Conservation (phyloP, 2,888 invertebrate genomes). For the Caenorhabditis sp. region DNA sequence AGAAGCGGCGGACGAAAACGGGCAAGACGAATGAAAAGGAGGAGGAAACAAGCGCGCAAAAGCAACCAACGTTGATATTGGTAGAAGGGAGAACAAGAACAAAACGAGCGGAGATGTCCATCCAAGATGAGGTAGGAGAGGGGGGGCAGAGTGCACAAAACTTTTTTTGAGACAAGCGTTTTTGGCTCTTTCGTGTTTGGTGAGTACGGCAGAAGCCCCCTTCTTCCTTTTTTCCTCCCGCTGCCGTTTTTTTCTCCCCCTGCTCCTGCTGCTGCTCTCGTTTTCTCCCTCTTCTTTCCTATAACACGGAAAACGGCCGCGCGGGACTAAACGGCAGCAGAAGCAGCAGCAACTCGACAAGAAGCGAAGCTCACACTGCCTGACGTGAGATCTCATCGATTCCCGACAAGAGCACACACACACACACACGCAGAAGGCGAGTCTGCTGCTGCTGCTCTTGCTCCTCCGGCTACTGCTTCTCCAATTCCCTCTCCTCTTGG, state of each 20-base stretch:
- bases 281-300: constrained; percentile 34
- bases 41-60: neutral
- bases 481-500: constrained; percentile 19
- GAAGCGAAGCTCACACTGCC: constrained; percentile 50
- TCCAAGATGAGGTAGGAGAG: constrained; percentile 16
- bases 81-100: neutral
- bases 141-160: constrained; percentile 42
- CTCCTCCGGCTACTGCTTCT: constrained; percentile 16
- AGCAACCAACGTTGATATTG: no score
- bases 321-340: constrained; percentile 55
- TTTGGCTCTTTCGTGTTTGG: constrained; percentile 57
- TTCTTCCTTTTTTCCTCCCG: constrained; percentile 10
- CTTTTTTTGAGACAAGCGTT: constrained; percentile 55
- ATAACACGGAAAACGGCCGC: constrained; percentile 52
- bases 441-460: neutral
- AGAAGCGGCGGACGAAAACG: neutral
- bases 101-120: neutral
- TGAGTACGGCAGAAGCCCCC: constrained; percentile 45
- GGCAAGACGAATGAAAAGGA: neutral
- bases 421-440: neutral
- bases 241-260: constrained; percentile 23
- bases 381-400: constrained; percentile 62
- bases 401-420: constrained; percentile 39
- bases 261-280: constrained; percentile 28
- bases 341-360: constrained; percentile 36